phyloP scores from a whole-genome alignment of 2,113 vertebrate genomes.

The Polyodon spathula region DNA sequence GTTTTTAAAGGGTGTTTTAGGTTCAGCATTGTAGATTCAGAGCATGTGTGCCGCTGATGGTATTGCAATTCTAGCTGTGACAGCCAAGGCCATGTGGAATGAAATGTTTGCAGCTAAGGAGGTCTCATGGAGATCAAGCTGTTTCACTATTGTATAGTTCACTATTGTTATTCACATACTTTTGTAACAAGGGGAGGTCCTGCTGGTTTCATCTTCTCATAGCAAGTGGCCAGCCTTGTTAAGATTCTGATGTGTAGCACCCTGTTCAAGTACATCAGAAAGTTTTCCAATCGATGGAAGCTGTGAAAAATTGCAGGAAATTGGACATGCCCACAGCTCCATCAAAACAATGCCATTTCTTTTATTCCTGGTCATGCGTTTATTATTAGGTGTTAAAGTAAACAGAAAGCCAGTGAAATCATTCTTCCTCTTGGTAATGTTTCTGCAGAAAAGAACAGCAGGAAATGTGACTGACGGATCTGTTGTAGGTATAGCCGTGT shows the following conservation, averaged over 20 bases:
- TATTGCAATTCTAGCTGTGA: background rate
- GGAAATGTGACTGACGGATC: too few relatives aligned
- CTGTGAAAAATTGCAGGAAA: slow-evolving; percentile 24
- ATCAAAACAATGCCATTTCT: slow-evolving; percentile 12
- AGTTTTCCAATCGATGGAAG: slow-evolving; percentile 10
- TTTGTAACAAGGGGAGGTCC: background rate
- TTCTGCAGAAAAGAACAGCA: too few relatives aligned
- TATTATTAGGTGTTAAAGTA: too few relatives aligned
- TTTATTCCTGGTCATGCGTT: background rate
- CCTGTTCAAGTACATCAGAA: background rate
- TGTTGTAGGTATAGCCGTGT: too few relatives aligned
- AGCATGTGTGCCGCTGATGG: background rate
- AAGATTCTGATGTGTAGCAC: background rate
- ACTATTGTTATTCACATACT: too few relatives aligned
- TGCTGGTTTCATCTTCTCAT: background rate
- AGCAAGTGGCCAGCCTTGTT: too few relatives aligned
- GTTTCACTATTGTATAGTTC: background rate
- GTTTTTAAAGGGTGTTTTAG: background rate
- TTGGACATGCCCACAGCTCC: slow-evolving; percentile 4
- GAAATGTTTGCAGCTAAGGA: background rate
- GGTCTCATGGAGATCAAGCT: background rate
- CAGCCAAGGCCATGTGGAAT: too few relatives aligned
- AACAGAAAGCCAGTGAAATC: too few relatives aligned
- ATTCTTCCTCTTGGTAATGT: too few relatives aligned
- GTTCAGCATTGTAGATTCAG: background rate